These are phyloP conservation scores for Pandemis corylana DNA, from an alignment of 2,888 invertebrate genomes.

Conservation along the genomic window DNA sequence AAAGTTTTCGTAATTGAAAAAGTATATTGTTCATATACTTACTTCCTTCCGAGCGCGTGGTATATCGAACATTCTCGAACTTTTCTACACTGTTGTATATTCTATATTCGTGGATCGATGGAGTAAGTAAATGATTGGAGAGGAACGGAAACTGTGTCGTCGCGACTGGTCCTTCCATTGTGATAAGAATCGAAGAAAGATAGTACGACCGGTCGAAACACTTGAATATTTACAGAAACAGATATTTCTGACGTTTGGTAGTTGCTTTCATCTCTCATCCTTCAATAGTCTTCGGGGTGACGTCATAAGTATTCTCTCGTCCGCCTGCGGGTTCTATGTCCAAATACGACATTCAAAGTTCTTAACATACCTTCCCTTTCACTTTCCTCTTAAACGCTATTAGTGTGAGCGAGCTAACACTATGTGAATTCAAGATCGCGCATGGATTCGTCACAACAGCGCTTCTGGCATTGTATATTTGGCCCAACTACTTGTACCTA, in stretches of 20 bases:
- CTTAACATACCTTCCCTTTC: too few relatives aligned
- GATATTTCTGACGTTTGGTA: background rate
- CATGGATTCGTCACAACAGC: background rate
- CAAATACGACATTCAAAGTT: too few relatives aligned
- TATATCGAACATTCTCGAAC: background rate
- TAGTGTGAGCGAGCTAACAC: too few relatives aligned
- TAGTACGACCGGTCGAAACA: too few relatives aligned
- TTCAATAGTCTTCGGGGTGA: background rate
- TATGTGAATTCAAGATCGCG: too few relatives aligned
- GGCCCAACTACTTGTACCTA: background rate
- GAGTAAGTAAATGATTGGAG: background rate
- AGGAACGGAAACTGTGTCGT: background rate
- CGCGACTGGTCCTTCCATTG: too few relatives aligned
- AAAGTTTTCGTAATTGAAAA: conserved; percentile 37
- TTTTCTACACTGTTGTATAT: background rate
- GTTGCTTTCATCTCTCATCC: background rate
- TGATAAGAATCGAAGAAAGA: too few relatives aligned
- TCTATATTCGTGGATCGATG: background rate
- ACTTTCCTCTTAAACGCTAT: too few relatives aligned
- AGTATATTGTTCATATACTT: conserved; percentile 7
- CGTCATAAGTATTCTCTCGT: conserved; percentile 4
- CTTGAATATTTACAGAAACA: too few relatives aligned
- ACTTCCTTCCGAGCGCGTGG: background rate
- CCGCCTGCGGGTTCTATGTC: too few relatives aligned
- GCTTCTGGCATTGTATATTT: conserved; percentile 7